phyloP scores from a whole-genome alignment of 1,140 invertebrate species.

The Drosophila teissieri region DNA sequence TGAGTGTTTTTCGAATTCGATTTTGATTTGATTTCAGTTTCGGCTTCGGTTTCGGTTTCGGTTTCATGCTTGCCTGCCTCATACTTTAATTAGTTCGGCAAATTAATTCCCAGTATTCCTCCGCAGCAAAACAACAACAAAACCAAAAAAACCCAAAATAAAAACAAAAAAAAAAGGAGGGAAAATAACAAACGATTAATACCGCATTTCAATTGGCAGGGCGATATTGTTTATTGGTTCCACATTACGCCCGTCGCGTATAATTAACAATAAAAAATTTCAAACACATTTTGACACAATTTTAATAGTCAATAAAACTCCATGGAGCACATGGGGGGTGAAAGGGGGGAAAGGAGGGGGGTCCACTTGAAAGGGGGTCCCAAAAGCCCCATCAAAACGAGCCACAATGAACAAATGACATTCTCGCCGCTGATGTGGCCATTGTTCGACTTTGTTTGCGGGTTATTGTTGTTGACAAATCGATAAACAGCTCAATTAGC shows the following conservation, averaged over 20 bases:
- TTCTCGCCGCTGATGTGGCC: slow-evolving; percentile 59
- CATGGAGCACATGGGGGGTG: slow-evolving; percentile 19
- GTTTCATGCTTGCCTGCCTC: slow-evolving; percentile 63
- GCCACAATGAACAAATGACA: slow-evolving; percentile 31
- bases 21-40: slow-evolving; percentile 69
- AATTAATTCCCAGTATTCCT: slow-evolving; percentile 21
- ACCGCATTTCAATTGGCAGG: slow-evolving; percentile 49
- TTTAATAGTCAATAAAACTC: slow-evolving; percentile 77
- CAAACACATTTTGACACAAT: slow-evolving; percentile 82
- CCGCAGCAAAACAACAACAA: not conserved
- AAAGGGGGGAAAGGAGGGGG: not conserved
- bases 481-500: slow-evolving; percentile 82
- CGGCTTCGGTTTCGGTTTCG: slow-evolving; percentile 7
- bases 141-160: not conserved
- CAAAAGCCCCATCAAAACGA: slow-evolving; percentile 21
- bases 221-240: slow-evolving; percentile 69
- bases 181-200: slow-evolving; percentile 23
- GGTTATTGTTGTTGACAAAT: slow-evolving; percentile 77
- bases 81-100: slow-evolving; percentile 41
- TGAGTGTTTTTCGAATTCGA: slow-evolving; percentile 53
- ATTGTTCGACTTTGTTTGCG: slow-evolving; percentile 27
- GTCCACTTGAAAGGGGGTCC: not conserved
- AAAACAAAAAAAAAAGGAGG: too few species aligned
- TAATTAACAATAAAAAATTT: slow-evolving; percentile 80
- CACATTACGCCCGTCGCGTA: slow-evolving; percentile 56